phyloP scores from a whole-genome alignment of 2,888 invertebrate genomes.

The Nymphalis urticae region DNA sequence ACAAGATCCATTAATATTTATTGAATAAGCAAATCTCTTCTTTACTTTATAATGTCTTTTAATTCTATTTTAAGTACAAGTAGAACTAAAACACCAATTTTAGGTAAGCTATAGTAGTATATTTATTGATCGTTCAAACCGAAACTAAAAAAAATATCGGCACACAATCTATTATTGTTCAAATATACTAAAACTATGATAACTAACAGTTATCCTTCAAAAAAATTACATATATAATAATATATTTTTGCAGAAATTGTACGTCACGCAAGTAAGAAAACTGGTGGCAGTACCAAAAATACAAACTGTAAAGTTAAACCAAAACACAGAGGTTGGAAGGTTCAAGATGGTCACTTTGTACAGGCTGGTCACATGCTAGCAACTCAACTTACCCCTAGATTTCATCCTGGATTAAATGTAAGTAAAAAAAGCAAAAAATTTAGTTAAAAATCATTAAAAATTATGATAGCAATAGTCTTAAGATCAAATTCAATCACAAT shows the following conservation, averaged over 20 bases:
- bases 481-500: too few species aligned
- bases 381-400: constrained; percentile 85
- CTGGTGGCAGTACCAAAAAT: constrained; percentile 87
- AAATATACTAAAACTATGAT: neutral
- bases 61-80: constrained; percentile 12
- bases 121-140: too few species aligned
- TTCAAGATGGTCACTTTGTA: constrained; percentile 86
- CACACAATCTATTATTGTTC: neutral
- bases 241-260: constrained; percentile 57
- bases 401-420: constrained; percentile 83
- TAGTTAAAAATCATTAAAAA: neutral
- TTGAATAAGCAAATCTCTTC: neutral
- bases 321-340: constrained; percentile 89
- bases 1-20: neutral
- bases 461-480: neutral
- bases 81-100: constrained; percentile 11
- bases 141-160: too few species aligned
- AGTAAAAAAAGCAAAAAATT: constrained; percentile 13
- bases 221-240: neutral
- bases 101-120: neutral
- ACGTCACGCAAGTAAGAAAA: constrained; percentile 88
- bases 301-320: constrained; percentile 84
- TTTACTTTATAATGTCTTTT: constrained; percentile 3
- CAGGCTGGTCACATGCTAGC: constrained; percentile 85
- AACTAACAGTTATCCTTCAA: constrained; percentile 5